A percentile compares a stretch with the other conserved stretches of the same genome.
phyloP scores from a whole-genome alignment of 1,140 invertebrate species.

The Pseudomyrmex gracilis region DNA sequence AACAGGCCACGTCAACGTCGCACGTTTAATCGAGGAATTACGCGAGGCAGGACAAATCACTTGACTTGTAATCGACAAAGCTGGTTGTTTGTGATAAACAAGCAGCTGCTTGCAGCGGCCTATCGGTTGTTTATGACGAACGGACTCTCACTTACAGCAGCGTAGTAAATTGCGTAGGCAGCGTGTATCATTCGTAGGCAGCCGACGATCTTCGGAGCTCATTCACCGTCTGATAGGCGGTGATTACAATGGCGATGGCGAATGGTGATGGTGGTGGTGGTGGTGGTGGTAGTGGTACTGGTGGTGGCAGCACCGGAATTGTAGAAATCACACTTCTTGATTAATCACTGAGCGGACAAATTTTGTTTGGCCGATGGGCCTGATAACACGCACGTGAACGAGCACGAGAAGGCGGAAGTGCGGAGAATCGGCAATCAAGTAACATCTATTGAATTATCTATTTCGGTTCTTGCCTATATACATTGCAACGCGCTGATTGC shows the following conservation, averaged over 20 bases:
- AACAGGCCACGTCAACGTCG: background rate
- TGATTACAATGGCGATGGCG: slow-evolving; percentile 15
- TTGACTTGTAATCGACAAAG: slow-evolving; percentile 5
- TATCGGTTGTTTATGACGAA: slow-evolving; percentile 74
- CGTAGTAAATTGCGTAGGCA: slow-evolving; percentile 77
- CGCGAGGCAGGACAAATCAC: background rate
- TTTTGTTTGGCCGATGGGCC: slow-evolving; percentile 54
- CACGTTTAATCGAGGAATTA: background rate
- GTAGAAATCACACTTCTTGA: slow-evolving; percentile 64
- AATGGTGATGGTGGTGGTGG: background rate
- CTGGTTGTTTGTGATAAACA: slow-evolving; percentile 69
- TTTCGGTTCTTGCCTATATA: slow-evolving; percentile 32
- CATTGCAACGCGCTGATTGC: slow-evolving; percentile 2
- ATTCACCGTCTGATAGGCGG: slow-evolving; percentile 64
- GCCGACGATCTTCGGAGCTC: slow-evolving; percentile 75
- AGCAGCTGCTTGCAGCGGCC: slow-evolving; percentile 72
- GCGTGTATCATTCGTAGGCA: slow-evolving; percentile 76
- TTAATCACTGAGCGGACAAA: slow-evolving; percentile 55
- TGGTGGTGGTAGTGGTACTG: background rate
- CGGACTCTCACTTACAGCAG: slow-evolving; percentile 69
- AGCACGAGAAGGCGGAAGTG: slow-evolving; percentile 14
- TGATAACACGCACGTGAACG: slow-evolving; percentile 65
- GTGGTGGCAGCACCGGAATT: slow-evolving; percentile 51
- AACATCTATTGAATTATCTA: slow-evolving; percentile 53
- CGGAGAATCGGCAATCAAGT: slow-evolving; percentile 24